Evolutionary conservation across 2,113 vertebrate species (phyloP), one percentile per base, ranked within the genome.

Genomic region (Chloebia gouldiae): DNA sequence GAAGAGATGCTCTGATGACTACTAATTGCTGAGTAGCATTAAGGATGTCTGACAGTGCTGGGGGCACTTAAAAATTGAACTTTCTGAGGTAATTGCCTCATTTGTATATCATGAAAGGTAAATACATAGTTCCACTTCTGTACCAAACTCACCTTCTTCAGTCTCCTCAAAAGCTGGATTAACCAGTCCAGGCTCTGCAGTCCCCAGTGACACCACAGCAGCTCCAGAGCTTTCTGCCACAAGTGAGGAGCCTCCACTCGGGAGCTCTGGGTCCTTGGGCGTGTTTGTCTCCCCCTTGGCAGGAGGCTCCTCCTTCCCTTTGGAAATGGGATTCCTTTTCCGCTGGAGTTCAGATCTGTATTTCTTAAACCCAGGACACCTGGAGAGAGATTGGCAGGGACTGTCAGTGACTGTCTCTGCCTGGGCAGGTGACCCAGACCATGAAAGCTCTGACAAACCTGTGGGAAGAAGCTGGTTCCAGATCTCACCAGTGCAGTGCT

Each of bases 131-230:
- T 68, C 40, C 25, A 77, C 33, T 69, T 77, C 28, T 86, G 39
- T 71, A 54, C 49, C 80, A 83, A 79, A 77, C 45, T 80, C 70
- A 99, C 99, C 99, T 76, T 99, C 99, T 89, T 99, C 99, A 65
- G 97, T 97, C 97, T 99, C 99, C 94, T 99, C 99, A 94, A 98
- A 99, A 57, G 99, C 98, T 68, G 98, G 99, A 94, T 99, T 99
- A 59, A 99, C 98, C 82, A 99, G 91, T 7, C 99, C 99, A 20
- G 99, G 98, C 81, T 99, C 98, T 6, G 98, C 97, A 69, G 94
- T 95, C 47, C 96, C 96, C 12, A 97, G 94, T 0, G 96, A 96
- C 13, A 95, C 94, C 51, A 93, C 95, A 9, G 97, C 97, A 54
- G 96, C 96, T 70, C 86, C 54, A 21, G 97, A 97, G 42, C 95